Evolutionary conservation across 2,797 vertebrate species (phyloP).

Genomic region (Phyllotis vaccarum): DNA sequence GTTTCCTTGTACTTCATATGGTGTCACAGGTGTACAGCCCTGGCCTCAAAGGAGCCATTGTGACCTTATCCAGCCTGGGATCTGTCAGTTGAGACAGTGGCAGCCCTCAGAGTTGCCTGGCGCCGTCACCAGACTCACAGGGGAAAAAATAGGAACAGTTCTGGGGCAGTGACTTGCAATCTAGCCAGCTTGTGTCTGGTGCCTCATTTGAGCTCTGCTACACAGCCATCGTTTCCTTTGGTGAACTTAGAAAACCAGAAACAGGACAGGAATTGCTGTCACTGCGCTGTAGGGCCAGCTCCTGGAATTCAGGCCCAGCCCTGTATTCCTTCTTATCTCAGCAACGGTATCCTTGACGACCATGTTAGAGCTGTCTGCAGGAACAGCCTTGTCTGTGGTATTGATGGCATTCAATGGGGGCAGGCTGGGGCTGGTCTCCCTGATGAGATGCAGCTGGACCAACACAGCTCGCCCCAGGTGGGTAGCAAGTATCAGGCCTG

Average conservation of each 20-base stretch:
- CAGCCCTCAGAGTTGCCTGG: slow-evolving; percentile 20
- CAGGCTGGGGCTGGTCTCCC: slow-evolving; percentile 70
- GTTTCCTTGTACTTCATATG: slow-evolving; percentile 77
- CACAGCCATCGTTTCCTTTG: slow-evolving; percentile 41
- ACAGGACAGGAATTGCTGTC: slow-evolving; percentile 11
- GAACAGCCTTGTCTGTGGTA: slow-evolving; percentile 47
- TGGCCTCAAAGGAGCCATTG: slow-evolving; percentile 80
- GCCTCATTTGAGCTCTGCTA: slow-evolving; percentile 1
- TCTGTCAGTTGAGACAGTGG: slow-evolving; percentile 65
- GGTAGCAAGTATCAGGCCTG: not conserved
- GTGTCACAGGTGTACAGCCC: slow-evolving; percentile 77
- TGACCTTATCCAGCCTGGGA: slow-evolving; percentile 80
- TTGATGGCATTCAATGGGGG: slow-evolving; percentile 62
- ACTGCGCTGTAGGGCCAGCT: slow-evolving; percentile 48
- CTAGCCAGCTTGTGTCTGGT: slow-evolving; percentile 55
- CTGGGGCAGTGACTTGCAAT: slow-evolving; percentile 24
- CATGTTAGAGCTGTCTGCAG: slow-evolving; percentile 20
- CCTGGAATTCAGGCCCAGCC: slow-evolving; percentile 66
- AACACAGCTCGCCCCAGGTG: not conserved
- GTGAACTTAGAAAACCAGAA: slow-evolving; percentile 27
- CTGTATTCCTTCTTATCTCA: slow-evolving; percentile 53
- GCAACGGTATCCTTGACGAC: slow-evolving; percentile 78
- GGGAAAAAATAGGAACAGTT: not conserved
- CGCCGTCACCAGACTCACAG: not conserved
- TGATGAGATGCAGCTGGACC: slow-evolving; percentile 58